Percentiles rank a stretch among this genome's conserved stretches.
phyloP scores from a whole-genome alignment of 92 coral and sea anemone genomes.

The Porites evermanni region DNA sequence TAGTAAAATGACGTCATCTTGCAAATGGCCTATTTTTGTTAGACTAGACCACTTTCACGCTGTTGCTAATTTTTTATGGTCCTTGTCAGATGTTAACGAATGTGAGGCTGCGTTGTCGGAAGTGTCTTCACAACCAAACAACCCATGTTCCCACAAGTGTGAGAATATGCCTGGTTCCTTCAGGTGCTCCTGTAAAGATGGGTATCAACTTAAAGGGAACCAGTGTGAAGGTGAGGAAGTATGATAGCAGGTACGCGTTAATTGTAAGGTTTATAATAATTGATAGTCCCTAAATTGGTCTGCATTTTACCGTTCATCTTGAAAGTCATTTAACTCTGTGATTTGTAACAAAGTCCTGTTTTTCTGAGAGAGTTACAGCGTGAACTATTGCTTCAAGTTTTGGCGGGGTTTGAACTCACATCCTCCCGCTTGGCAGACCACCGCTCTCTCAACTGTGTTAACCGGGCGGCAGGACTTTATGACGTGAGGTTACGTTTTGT shows the following conservation, averaged over 20 bases:
- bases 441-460: too few relatives aligned
- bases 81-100: constrained; percentile 31
- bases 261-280: neutral
- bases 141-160: constrained; percentile 40
- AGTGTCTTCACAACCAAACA: constrained; percentile 18
- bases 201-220: constrained; percentile 53
- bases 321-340: too few relatives aligned
- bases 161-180: constrained; percentile 52
- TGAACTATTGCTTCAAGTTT: too few relatives aligned
- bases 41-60: neutral
- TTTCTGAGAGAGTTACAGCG: too few relatives aligned
- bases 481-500: neutral
- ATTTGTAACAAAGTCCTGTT: too few relatives aligned
- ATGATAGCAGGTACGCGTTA: neutral
- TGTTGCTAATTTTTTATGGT: neutral
- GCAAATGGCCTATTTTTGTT: too few relatives aligned
- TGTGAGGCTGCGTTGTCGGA: constrained; percentile 28
- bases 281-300: neutral
- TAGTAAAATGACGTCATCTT: too few relatives aligned
- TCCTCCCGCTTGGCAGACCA: too few relatives aligned
- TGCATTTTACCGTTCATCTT: too few relatives aligned
- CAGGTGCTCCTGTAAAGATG: constrained; percentile 66
- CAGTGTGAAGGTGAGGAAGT: constrained; percentile 63
- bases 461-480: too few relatives aligned
- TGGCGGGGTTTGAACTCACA: too few relatives aligned